Conservation (phyloP, 2,888 invertebrate species). For the Gastrophysa polygoni region DNA sequence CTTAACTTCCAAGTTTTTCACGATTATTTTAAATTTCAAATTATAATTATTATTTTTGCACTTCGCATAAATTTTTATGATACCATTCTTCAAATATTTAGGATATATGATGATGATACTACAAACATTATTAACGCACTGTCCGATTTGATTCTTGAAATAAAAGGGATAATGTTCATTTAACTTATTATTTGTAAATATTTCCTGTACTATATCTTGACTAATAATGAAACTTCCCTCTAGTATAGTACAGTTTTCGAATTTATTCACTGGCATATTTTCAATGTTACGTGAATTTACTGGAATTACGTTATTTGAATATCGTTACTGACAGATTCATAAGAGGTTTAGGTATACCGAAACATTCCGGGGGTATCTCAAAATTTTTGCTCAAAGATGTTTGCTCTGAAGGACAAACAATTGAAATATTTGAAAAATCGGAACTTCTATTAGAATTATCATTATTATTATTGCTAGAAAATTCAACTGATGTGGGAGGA, state of each 20-base stretch:
- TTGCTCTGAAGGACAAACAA: too few species aligned
- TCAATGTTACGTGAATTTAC: not conserved
- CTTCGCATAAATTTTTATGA: not conserved
- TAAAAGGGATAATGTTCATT: not conserved
- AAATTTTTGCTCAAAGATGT: not conserved
- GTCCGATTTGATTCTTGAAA: not conserved
- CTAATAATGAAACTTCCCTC: not conserved
- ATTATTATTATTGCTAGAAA: not conserved
- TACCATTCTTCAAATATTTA: not conserved
- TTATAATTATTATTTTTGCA: not conserved
- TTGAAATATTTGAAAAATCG: not conserved
- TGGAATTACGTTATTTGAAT: not conserved
- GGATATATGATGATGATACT: constrained; percentile 2
- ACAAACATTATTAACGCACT: constrained; percentile 2
- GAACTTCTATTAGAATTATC: not conserved
- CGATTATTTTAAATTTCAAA: not conserved
- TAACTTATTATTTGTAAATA: not conserved
- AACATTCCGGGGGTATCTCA: not conserved
- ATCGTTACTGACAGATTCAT: not conserved
- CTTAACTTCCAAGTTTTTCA: not conserved
- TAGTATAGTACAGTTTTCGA: not conserved
- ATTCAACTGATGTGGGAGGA: too few species aligned
- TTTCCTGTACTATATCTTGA: not conserved
- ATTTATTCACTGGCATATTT: not conserved
- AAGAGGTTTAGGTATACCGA: not conserved